Base-by-base conservation (phyloP, 2,113 vertebrate species). In the Bujurquina vittata region DNA sequence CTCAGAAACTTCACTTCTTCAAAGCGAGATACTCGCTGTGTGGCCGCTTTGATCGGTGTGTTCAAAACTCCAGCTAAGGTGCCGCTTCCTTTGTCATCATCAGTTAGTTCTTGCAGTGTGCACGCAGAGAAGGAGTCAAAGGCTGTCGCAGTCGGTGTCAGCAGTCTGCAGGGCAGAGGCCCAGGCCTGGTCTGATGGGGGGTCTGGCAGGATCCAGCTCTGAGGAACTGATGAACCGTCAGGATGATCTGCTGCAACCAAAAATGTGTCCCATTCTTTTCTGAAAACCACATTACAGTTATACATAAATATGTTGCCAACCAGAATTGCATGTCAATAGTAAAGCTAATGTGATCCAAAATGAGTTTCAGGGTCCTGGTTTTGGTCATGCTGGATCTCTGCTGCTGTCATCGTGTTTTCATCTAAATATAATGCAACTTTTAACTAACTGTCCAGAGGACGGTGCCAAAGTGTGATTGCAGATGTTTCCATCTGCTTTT, bases 211-310 rank as follows among this genome's bases (percentile, higher is more conserved):
- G 84, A 99, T 94, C 98, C 98, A 99, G 77, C 94, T 95, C 88
- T 95, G 96, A 86, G 98, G 97, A 90, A 99, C 81, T 2, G 89
- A 83, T 83, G 95, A 96, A 88, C 97, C 96, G 72, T 97, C 96
- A 0, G 96, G 97, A 85, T 97, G 97, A 89, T 97, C 96, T 6
- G 91, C 92, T 2, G 96, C 94, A 31, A 97, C 97, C 94, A 97
- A 89, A 90, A 96, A 99, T 57, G 90, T 93, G 90, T 99, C 98
- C 98, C 98, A 99, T 23, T 97, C 96, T 9, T 96, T 97, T 96
- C 98, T 99, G 93, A 80, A 93, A 29, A 90, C 56, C 3, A 65
- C 2, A 56, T 4, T n/a, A n/a, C 20, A 55, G 18, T 54, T 54
- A 69, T 7, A 69, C 3, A 52, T 3, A 2, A 1, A 22, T 17